Evolutionary conservation across 2,797 vertebrate species (phyloP).

Genomic region (Gymnoscopelus microlampas): DNA sequence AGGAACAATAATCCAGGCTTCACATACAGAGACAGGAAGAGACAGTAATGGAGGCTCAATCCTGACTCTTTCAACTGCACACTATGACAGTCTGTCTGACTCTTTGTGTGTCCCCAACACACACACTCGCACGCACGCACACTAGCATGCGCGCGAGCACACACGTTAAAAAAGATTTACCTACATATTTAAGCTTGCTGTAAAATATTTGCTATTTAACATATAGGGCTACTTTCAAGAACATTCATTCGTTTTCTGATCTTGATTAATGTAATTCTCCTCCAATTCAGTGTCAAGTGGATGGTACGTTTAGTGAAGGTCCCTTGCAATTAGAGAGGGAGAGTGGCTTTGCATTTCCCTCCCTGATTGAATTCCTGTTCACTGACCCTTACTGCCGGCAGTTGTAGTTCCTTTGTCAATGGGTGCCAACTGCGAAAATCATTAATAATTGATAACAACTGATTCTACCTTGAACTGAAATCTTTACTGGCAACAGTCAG

Average conservation of each 20-base stretch:
- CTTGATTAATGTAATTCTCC: not conserved
- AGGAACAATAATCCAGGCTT: not conserved
- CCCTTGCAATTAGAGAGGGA: conserved; percentile 9
- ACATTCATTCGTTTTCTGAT: not conserved
- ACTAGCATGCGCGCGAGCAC: not conserved
- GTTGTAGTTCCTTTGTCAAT: not conserved
- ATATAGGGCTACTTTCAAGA: not conserved
- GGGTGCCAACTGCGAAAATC: not conserved
- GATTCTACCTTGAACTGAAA: not conserved
- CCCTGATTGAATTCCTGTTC: not conserved
- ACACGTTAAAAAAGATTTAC: not conserved
- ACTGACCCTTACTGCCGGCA: not conserved
- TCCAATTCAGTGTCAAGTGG: not conserved
- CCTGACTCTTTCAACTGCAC: not conserved
- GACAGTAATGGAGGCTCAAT: conserved; percentile 1
- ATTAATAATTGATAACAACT: conserved; percentile 1
- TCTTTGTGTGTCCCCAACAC: not conserved
- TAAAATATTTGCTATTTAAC: not conserved
- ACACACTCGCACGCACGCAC: not conserved
- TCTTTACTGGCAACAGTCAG: not conserved
- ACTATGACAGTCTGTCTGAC: too few relatives aligned
- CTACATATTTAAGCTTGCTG: not conserved
- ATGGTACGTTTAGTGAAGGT: conserved; percentile 13
- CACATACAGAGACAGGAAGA: not conserved
- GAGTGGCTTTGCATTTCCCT: conserved; percentile 3